Conservation (phyloP, 2,888 invertebrate genomes). For the Chymomyza fuscimana region DNA sequence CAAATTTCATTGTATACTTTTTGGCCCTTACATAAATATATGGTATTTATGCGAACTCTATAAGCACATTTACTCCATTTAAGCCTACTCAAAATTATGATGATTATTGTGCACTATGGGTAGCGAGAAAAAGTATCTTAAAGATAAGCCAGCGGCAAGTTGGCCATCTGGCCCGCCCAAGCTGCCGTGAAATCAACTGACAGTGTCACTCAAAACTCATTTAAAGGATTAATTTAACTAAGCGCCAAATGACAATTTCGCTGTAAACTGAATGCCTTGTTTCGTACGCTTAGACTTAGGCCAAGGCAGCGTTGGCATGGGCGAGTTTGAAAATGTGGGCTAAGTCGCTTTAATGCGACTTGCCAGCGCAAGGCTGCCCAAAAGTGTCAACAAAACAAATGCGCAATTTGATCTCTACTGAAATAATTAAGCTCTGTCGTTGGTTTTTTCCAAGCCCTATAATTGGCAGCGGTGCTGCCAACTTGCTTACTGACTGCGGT, state of each 20-base stretch:
- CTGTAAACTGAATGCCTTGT: not conserved
- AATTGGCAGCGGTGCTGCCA: not conserved
- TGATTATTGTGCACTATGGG: not conserved
- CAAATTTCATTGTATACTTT: constrained; percentile 9
- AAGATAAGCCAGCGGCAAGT: not conserved
- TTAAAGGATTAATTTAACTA: constrained; percentile 60
- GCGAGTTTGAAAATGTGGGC: not conserved
- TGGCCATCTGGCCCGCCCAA: constrained; percentile 7
- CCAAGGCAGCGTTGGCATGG: not conserved
- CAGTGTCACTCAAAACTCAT: constrained; percentile 57
- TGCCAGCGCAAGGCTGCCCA: constrained; percentile 10
- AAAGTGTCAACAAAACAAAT: constrained; percentile 28
- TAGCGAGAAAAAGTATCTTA: not conserved
- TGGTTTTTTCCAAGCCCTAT: not conserved
- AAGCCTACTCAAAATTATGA: not conserved
- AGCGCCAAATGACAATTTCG: constrained; percentile 30
- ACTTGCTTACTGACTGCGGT: not conserved
- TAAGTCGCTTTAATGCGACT: constrained; percentile 58
- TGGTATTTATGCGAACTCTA: not conserved
- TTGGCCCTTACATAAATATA: not conserved
- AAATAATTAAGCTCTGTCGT: not conserved
- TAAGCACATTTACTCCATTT: not conserved
- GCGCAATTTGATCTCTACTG: constrained; percentile 13
- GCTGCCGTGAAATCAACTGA: constrained; percentile 37
- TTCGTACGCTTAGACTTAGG: not conserved